phyloP scores from a whole-genome alignment of 2,888 invertebrate genomes.

The Malacosoma neustria region DNA sequence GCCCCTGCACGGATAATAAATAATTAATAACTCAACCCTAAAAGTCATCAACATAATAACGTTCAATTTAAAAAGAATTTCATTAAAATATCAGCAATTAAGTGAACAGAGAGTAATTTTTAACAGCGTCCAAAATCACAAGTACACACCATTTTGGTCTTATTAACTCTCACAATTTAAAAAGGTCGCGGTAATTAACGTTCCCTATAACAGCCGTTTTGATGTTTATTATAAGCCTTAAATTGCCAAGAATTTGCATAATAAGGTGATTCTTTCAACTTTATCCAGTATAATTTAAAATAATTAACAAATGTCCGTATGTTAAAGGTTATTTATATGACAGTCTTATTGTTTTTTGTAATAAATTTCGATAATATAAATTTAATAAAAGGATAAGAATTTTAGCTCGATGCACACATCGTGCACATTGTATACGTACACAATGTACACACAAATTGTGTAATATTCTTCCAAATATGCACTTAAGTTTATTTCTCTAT shows the following conservation, averaged over 20 bases:
- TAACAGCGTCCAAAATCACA: constrained; percentile 40
- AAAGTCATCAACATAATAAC: too few species aligned
- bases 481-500: too few species aligned
- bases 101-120: constrained; percentile 30
- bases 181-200: constrained; percentile 64
- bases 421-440: neutral
- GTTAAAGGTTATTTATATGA: too few species aligned
- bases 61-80: constrained; percentile 32
- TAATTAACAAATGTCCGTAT: too few species aligned
- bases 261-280: constrained; percentile 29
- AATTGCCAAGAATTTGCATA: constrained; percentile 43
- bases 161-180: constrained; percentile 43
- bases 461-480: too few species aligned
- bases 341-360: too few species aligned
- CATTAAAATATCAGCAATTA: constrained; percentile 17
- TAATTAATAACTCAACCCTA: too few species aligned
- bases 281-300: constrained; percentile 35
- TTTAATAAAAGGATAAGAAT: too few species aligned
- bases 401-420: constrained; percentile 5
- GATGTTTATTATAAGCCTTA: constrained; percentile 41
- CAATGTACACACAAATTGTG: neutral
- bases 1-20: too few species aligned
- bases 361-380: too few species aligned
- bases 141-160: constrained; percentile 46
- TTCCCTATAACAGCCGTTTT: constrained; percentile 48